phyloP scores from a whole-genome alignment of 64 coral and sea anemone species.

The Orbicella faveolata region DNA sequence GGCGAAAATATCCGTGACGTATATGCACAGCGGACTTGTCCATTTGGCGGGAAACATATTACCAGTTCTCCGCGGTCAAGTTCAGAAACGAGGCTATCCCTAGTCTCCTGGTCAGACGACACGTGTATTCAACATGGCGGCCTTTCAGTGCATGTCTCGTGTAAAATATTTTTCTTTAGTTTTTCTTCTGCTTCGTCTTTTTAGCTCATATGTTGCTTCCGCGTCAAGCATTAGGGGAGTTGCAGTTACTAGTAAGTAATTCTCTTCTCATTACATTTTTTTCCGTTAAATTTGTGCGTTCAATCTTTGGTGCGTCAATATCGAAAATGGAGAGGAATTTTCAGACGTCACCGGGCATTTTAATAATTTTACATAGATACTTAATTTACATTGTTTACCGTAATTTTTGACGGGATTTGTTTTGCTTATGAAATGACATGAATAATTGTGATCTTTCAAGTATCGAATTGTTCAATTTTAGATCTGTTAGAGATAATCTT shows the following conservation, averaged over 20 bases:
- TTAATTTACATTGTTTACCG: too few species aligned
- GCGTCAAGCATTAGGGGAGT: slow-evolving; percentile 54
- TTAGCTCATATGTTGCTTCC: slow-evolving; percentile 13
- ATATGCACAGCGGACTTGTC: neutral
- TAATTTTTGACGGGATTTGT: too few species aligned
- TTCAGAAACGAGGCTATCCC: slow-evolving; percentile 6
- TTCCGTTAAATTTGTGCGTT: neutral
- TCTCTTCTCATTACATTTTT: neutral
- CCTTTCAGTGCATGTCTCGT: neutral
- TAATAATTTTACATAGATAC: too few species aligned
- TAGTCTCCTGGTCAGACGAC: slow-evolving; percentile 12
- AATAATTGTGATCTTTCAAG: too few species aligned
- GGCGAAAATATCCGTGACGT: neutral
- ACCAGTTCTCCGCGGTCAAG: neutral
- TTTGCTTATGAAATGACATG: too few species aligned
- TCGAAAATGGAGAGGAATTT: neutral
- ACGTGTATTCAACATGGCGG: slow-evolving; percentile 78
- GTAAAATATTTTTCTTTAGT: slow-evolving; percentile 4
- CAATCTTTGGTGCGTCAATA: neutral
- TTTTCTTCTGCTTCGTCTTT: slow-evolving; percentile 14
- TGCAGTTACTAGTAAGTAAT: slow-evolving; percentile 60
- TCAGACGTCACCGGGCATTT: too few species aligned
- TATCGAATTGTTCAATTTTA: too few species aligned
- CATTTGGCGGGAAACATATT: neutral
- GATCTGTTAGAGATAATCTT: too few species aligned